Conservation (phyloP, 2,797 vertebrate genomes). For the Sphenodon punctatus region DNA sequence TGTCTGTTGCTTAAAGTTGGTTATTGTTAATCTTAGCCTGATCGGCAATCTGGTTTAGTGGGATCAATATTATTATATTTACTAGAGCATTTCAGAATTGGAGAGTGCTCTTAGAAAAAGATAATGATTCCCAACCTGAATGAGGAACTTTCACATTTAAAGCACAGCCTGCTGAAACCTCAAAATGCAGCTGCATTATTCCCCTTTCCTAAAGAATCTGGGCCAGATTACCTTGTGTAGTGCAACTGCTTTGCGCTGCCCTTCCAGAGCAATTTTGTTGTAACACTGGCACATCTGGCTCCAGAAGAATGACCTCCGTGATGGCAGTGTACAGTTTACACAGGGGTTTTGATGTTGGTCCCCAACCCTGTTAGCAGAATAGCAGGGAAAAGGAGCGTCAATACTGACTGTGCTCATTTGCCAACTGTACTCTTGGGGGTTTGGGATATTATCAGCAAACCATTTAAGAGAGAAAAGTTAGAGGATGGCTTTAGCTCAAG, state of each 20-base stretch:
- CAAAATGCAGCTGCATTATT: background rate
- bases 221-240: background rate
- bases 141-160: background rate
- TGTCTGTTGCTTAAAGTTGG: background rate
- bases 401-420: too few species aligned
- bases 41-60: background rate
- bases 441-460: too few species aligned
- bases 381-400: fast-evolving
- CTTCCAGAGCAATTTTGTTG: background rate
- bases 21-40: background rate
- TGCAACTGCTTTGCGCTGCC: background rate
- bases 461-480: too few species aligned
- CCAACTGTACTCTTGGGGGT: too few species aligned
- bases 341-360: too few species aligned
- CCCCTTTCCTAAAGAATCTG: background rate
- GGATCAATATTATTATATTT: background rate
- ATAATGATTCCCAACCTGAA: background rate
- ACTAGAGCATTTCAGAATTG: background rate
- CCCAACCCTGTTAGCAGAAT: too few species aligned
- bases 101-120: background rate
- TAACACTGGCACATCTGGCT: background rate
- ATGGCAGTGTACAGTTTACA: too few species aligned
- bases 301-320: background rate
- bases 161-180: background rate
- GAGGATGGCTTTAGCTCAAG: too few species aligned